phyloP scores from a whole-genome alignment of 2,888 invertebrate genomes.

The Epinotia ramella region DNA sequence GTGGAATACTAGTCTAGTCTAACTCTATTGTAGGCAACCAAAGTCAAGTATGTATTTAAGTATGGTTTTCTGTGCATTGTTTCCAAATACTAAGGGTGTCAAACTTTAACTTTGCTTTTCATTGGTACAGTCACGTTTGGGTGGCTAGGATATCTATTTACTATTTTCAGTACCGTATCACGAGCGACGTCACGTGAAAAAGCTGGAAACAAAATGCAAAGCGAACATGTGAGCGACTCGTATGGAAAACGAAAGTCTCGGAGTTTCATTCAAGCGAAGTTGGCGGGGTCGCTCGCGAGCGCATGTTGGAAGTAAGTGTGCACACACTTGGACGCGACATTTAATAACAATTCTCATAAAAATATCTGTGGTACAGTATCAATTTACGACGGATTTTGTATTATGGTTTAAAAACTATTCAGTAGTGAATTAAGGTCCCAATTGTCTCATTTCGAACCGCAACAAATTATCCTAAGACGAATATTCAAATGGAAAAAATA shows the following conservation, averaged over 20 bases:
- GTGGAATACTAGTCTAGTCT: too few relatives aligned
- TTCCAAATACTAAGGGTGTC: too few relatives aligned
- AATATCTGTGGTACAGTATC: not conserved
- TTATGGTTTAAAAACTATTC: too few relatives aligned
- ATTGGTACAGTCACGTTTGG: too few relatives aligned
- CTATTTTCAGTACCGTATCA: conserved; percentile 58
- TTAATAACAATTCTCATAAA: conserved; percentile 1
- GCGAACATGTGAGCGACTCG: conserved; percentile 78
- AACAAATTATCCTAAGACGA: not conserved
- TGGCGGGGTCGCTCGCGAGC: conserved; percentile 65
- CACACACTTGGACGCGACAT: conserved; percentile 48
- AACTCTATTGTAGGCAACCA: too few relatives aligned
- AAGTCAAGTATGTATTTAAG: too few relatives aligned
- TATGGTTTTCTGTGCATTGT: too few relatives aligned
- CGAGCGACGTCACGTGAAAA: conserved; percentile 80
- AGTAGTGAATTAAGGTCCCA: too few relatives aligned
- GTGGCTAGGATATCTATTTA: conserved; percentile 15
- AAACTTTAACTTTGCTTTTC: too few relatives aligned
- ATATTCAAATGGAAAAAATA: not conserved
- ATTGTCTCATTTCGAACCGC: too few relatives aligned
- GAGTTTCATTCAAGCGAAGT: conserved; percentile 82
- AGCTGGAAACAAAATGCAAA: conserved; percentile 82
- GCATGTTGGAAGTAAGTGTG: conserved; percentile 56
- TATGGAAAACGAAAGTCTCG: conserved; percentile 85
- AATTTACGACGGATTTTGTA: not conserved